Conservation (phyloP, 1,140 invertebrate genomes). For the Zaprionus ghesquierei region DNA sequence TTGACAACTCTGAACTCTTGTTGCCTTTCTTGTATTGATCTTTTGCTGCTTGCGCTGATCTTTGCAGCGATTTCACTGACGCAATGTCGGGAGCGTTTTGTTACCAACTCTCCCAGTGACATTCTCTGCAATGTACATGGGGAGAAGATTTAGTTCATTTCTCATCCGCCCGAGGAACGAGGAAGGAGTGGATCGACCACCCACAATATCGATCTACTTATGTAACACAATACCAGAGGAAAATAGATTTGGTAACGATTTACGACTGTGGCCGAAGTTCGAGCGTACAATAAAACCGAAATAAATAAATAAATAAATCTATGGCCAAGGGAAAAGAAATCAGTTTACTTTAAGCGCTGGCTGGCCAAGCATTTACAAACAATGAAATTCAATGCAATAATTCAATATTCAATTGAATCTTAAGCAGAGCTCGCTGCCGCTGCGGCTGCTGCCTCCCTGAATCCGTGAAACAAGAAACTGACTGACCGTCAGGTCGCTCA, state of each 20-base stretch:
- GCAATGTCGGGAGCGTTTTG: conserved; percentile 29
- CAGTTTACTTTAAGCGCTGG: conserved; percentile 72
- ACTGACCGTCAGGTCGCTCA: conserved; percentile 37
- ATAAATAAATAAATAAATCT: conserved; percentile 81
- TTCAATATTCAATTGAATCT: conserved; percentile 82
- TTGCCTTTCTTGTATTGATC: conserved; percentile 33
- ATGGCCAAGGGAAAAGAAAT: conserved; percentile 69
- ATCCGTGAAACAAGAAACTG: conserved; percentile 43
- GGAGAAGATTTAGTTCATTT: background rate
- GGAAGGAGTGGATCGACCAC: conserved; percentile 17
- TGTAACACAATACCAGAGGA: conserved; percentile 37
- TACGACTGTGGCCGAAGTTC: conserved; percentile 61
- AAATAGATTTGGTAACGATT: conserved; percentile 63
- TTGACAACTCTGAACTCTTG: conserved; percentile 76
- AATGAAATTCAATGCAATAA: conserved; percentile 82
- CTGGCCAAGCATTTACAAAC: conserved; percentile 76
- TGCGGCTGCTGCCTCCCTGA: conserved; percentile 21
- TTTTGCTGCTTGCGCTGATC: conserved; percentile 35
- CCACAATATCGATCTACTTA: conserved; percentile 36
- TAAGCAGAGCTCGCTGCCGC: conserved; percentile 53
- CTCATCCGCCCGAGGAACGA: background rate
- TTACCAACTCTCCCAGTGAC: background rate
- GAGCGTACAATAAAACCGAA: conserved; percentile 68
- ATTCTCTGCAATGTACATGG: background rate
- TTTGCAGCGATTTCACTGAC: conserved; percentile 54